A percentile compares a stretch with the other conserved stretches of the same genome.
These are phyloP conservation scores for Pandion haliaetus DNA, from an alignment of 2,113 vertebrate genomes.

Conservation along the genomic window DNA sequence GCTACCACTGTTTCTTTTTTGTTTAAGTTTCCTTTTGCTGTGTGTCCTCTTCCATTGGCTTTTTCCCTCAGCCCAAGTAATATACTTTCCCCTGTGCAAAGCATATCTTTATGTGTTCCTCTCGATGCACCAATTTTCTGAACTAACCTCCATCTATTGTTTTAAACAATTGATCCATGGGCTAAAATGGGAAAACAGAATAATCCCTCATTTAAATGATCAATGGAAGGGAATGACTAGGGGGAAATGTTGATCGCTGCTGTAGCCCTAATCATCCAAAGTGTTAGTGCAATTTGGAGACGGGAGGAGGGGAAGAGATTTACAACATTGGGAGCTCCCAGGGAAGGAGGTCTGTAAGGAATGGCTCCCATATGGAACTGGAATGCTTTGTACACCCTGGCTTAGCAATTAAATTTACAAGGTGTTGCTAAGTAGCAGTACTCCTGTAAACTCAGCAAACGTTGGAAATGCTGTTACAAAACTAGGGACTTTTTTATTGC, in stretches of 20 bases:
- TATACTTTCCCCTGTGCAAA: not conserved
- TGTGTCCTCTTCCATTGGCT: not conserved
- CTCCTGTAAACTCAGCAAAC: constrained; percentile 44
- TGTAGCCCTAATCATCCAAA: constrained; percentile 48
- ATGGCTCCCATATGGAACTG: constrained; percentile 60
- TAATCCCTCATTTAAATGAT: constrained; percentile 70
- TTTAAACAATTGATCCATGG: constrained; percentile 56
- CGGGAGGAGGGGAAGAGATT: constrained; percentile 30
- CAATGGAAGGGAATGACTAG: constrained; percentile 47
- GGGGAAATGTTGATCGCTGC: constrained; percentile 4
- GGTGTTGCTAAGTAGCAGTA: constrained; percentile 53
- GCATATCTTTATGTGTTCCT: not conserved
- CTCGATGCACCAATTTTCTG: not conserved
- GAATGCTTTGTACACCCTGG: constrained; percentile 57
- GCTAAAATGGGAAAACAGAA: constrained; percentile 56
- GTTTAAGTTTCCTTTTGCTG: not conserved
- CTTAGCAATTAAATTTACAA: constrained; percentile 63
- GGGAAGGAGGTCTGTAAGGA: constrained; percentile 41
- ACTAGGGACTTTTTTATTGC: constrained; percentile 44
- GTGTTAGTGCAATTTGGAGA: constrained; percentile 38
- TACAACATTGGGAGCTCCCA: constrained; percentile 30
- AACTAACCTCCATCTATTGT: constrained; percentile 12
- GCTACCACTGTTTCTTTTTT: not conserved
- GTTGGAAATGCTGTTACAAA: constrained; percentile 50
- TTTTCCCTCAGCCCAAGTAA: not conserved